These are phyloP conservation scores for Lordiphosa mommai DNA, from an alignment of 1,140 invertebrate species.

Conservation along the genomic window DNA sequence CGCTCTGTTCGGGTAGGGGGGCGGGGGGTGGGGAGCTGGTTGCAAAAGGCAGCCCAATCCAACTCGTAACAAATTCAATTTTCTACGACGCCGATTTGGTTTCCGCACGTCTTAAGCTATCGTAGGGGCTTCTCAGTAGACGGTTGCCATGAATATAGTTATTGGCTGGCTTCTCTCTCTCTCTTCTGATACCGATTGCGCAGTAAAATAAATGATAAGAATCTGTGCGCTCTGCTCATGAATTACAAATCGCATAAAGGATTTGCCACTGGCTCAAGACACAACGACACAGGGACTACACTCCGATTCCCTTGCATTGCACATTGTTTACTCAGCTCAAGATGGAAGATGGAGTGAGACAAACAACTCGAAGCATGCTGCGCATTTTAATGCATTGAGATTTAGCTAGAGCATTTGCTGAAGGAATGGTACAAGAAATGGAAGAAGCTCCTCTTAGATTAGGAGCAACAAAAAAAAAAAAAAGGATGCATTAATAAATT, in stretches of 20 bases:
- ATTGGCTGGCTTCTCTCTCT: constrained; percentile 43
- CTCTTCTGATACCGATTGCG: constrained; percentile 48
- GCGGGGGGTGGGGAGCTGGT: not conserved
- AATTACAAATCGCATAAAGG: constrained; percentile 77
- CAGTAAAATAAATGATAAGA: constrained; percentile 76
- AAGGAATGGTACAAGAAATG: not conserved
- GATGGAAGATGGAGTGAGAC: constrained; percentile 13
- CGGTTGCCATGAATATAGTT: constrained; percentile 66
- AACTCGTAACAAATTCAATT: constrained; percentile 71
- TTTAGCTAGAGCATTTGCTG: constrained; percentile 6
- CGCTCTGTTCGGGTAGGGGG: constrained; percentile 24
- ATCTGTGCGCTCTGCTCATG: constrained; percentile 73
- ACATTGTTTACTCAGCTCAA: constrained; percentile 25
- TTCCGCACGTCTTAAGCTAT: constrained; percentile 73
- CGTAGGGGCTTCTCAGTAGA: constrained; percentile 33
- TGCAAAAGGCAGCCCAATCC: not conserved
- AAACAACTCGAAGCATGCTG: constrained; percentile 29
- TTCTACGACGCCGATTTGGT: constrained; percentile 76
- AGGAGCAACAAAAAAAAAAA: constrained; percentile 1
- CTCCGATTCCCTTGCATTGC: constrained; percentile 21
- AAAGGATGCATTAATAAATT: constrained; percentile 29
- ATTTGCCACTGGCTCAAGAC: constrained; percentile 64
- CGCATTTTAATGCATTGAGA: constrained; percentile 41
- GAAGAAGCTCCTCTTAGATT: constrained; percentile 20
- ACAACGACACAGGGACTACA: constrained; percentile 9